phyloP scores from a whole-genome alignment of 2,113 vertebrate genomes.

The Apteryx owenii region DNA sequence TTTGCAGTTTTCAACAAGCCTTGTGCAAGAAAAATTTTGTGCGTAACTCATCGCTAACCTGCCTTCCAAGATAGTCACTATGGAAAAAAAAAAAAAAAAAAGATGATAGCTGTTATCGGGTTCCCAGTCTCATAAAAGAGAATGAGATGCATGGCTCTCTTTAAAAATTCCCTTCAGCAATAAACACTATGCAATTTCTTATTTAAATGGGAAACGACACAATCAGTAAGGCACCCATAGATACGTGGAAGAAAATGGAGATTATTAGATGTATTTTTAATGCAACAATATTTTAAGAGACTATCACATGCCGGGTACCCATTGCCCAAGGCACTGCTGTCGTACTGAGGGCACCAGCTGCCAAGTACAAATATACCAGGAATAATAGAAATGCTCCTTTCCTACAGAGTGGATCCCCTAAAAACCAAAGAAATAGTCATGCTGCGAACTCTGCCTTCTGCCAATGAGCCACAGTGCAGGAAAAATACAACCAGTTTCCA shows the following conservation, averaged over 20 bases:
- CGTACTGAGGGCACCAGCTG: not conserved
- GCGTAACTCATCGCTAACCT: not conserved
- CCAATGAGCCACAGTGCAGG: not conserved
- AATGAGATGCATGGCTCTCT: not conserved
- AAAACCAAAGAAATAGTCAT: not conserved
- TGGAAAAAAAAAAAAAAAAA: not conserved
- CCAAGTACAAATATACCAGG: constrained; percentile 2
- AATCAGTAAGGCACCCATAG: not conserved
- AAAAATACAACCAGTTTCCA: constrained; percentile 10
- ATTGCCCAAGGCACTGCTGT: not conserved
- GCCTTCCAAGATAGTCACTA: not conserved
- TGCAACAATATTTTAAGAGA: not conserved
- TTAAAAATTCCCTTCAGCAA: not conserved
- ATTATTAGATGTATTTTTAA: not conserved
- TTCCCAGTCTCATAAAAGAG: not conserved
- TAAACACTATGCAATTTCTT: not conserved
- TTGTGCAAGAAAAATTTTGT: not conserved
- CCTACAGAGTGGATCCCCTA: not conserved
- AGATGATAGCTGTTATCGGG: not conserved
- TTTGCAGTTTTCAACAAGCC: not conserved
- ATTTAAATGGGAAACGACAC: not conserved
- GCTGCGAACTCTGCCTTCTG: constrained; percentile 12
- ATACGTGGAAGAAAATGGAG: not conserved
- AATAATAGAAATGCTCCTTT: not conserved
- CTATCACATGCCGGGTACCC: not conserved